Evolutionary conservation across 1,140 invertebrate genomes (phyloP), one percentile per base, ranked within the genome.

Genomic region (Planococcus citri): DNA sequence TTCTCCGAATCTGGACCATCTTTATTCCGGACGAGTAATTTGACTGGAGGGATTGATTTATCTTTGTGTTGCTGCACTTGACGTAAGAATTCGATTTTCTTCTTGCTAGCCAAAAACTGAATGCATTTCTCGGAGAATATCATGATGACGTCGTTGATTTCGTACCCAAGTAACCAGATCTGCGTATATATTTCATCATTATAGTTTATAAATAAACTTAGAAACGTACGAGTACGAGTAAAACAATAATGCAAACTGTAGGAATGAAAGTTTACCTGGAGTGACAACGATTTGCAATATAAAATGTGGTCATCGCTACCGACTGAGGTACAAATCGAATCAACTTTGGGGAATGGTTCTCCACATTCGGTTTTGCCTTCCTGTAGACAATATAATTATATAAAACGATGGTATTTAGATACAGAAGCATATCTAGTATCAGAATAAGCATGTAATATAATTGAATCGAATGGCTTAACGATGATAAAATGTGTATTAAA

Each of bases 111-210:
- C 25, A 99, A 81, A 75, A 98, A 94, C 76, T 88, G 86, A 69
- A 98, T 89, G 21, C 82, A 84, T 24, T 89, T 85, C 73, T 95
- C 86, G 71, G 91, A 88, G 70, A 98, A 82, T 0, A 98, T 87
- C 79, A 95, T 93, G 38, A 99, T 87, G 0, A 94, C 97, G 77
- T 99, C 96, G 1, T 92, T 90, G 20, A 99, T 80, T 78, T 98
- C 95, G 78, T 98, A 98, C 72, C 94, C 95, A 79, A 98, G 87
- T 6, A 99, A 83, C 96, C 96, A 99, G 29, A 91, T 94, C 89
- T 95, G 76, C 73, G 83, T n/a, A n/a, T 83, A 72, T 25, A 76
- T 74, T 73, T 72, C 73, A 68, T 64, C 20, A 38, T 38, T 21
- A 72, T n/a, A n/a, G n/a, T n/a, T n/a, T n/a, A n/a, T n/a, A n/a